phyloP scores from a whole-genome alignment of 2,888 invertebrate genomes.

The Andrena hattorfiana region DNA sequence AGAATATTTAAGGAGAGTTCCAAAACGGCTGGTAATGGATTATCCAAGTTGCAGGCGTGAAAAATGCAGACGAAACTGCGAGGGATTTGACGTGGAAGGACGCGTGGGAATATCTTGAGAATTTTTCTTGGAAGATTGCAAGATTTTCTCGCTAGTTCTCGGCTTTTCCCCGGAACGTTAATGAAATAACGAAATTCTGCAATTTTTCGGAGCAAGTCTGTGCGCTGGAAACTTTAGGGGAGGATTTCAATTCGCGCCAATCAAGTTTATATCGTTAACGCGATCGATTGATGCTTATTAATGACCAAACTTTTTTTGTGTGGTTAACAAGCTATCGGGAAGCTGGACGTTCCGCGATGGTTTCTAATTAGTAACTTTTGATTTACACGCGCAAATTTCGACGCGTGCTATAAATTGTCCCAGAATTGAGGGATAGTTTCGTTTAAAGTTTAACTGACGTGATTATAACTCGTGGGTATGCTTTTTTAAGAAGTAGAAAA shows the following conservation, averaged over 20 bases:
- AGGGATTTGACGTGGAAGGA: constrained; percentile 15
- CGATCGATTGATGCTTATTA: constrained; percentile 32
- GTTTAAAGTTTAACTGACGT: background rate
- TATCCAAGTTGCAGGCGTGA: constrained; percentile 33
- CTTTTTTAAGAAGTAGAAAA: background rate
- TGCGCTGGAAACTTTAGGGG: background rate
- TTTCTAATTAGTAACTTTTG: constrained; percentile 36
- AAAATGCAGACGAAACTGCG: constrained; percentile 11
- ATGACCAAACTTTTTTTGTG: constrained; percentile 8
- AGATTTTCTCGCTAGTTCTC: constrained; percentile 3
- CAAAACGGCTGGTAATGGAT: constrained; percentile 27
- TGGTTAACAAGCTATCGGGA: constrained; percentile 20
- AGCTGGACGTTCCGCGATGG: background rate
- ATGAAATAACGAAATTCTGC: background rate
- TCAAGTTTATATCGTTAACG: constrained; percentile 16
- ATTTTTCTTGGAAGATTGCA: constrained; percentile 2
- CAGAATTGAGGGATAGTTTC: background rate
- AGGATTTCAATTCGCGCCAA: background rate
- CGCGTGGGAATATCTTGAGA: background rate
- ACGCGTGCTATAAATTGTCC: background rate
- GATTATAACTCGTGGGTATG: background rate
- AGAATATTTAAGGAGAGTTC: constrained; percentile 51
- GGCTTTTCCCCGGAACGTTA: background rate
- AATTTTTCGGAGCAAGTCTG: background rate
- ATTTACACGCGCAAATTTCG: background rate